Conservation (phyloP, 2,113 vertebrate species). For the Mesoclemmys tuberculata region DNA sequence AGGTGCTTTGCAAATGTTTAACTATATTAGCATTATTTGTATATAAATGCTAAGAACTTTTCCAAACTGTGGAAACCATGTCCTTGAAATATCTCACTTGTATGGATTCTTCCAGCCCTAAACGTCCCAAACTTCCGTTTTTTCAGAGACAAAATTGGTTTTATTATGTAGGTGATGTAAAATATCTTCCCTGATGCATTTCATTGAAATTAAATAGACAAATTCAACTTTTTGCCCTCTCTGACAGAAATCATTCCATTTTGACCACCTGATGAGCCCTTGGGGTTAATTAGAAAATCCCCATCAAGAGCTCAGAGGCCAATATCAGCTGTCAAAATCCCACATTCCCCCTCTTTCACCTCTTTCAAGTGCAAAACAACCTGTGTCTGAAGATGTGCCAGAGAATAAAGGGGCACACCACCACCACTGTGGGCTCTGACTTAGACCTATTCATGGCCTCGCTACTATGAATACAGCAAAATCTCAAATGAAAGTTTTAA, state of each 20-base stretch:
- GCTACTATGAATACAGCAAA: constrained; percentile 87
- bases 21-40: background rate
- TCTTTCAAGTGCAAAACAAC: constrained; percentile 90
- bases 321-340: constrained; percentile 87
- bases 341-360: constrained; percentile 79
- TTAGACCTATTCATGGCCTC: constrained; percentile 79
- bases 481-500: constrained; percentile 90
- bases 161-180: background rate
- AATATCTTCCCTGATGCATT: background rate
- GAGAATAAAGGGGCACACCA: constrained; percentile 85
- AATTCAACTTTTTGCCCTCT: constrained; percentile 79
- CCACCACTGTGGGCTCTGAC: constrained; percentile 80
- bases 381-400: constrained; percentile 84
- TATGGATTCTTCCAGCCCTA: background rate
- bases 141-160: background rate
- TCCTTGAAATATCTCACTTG: background rate
- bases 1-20: background rate
- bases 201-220: constrained; percentile 36
- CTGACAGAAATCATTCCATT: constrained; percentile 77
- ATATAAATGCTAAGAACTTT: background rate
- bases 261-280: constrained; percentile 82
- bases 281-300: constrained; percentile 88
- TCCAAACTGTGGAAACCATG: background rate
- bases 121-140: background rate
- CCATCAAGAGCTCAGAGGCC: constrained; percentile 84